Conservation (phyloP, 2,888 invertebrate genomes). For the Rotaria macrura region DNA sequence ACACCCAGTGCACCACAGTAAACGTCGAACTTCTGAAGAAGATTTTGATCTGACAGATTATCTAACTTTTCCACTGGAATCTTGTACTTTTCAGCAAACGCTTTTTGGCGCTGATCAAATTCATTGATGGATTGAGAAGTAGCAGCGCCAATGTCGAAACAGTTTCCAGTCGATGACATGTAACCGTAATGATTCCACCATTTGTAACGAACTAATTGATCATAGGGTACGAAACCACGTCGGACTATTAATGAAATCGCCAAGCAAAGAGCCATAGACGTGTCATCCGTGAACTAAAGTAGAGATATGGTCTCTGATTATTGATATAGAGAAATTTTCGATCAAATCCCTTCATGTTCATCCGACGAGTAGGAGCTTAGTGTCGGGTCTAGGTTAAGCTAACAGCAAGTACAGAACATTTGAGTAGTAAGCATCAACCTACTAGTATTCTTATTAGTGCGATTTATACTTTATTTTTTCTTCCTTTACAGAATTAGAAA, state of each 20-base stretch:
- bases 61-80: neutral
- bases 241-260: neutral
- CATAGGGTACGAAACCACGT: neutral
- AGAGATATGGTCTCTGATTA: neutral
- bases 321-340: neutral
- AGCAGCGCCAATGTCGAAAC: neutral
- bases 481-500: no score
- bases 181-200: neutral
- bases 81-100: neutral
- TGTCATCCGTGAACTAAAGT: neutral
- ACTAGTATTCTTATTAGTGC: no score
- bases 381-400: no score
- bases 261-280: neutral
- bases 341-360: no score
- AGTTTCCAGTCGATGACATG: neutral
- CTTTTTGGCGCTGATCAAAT: neutral
- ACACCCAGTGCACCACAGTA: neutral
- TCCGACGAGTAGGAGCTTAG: no score
- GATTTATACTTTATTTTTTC: no score
- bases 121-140: neutral
- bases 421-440: no score
- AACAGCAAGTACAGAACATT: no score
- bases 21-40: neutral
- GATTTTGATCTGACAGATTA: neutral
- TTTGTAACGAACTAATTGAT: conserved; percentile 14